Conservation (phyloP, 2,888 invertebrate genomes). For the Thymelicus lineola region DNA sequence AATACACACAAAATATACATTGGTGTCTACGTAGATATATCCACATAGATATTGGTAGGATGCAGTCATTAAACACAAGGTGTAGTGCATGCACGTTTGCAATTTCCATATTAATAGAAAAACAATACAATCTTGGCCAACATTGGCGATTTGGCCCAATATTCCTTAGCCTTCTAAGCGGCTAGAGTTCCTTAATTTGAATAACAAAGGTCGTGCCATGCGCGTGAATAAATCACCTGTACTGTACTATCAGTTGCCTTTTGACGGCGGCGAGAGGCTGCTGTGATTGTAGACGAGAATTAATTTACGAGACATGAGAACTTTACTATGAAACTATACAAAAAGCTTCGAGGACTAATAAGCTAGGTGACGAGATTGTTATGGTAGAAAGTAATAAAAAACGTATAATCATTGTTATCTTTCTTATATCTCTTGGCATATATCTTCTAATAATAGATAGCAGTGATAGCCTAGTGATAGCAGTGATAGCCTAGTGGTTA, state of each 20-base stretch:
- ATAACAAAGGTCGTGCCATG: slow-evolving; percentile 74
- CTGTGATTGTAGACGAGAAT: slow-evolving; percentile 26
- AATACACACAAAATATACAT: too few species aligned
- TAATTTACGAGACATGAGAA: slow-evolving; percentile 11
- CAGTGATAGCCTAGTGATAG: too few species aligned
- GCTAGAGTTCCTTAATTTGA: slow-evolving; percentile 58
- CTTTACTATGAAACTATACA: not conserved
- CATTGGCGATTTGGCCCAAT: slow-evolving; percentile 12
- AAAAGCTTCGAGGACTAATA: not conserved
- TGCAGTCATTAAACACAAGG: not conserved
- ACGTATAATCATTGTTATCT: too few species aligned
- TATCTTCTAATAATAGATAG: too few species aligned
- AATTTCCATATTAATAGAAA: slow-evolving; percentile 5
- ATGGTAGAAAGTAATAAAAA: too few species aligned
- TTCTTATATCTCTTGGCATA: too few species aligned
- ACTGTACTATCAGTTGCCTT: slow-evolving; percentile 34
- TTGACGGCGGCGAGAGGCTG: slow-evolving; percentile 26
- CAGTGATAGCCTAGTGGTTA: too few species aligned
- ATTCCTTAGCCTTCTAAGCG: slow-evolving; percentile 11
- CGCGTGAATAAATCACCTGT: slow-evolving; percentile 59
- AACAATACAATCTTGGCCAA: not conserved
- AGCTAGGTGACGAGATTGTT: too few species aligned
- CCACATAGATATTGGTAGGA: not conserved
- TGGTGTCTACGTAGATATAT: too few species aligned
- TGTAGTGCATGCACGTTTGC: not conserved